Percentiles rank a stretch among this genome's conserved stretches.
Evolutionary conservation across 2,113 vertebrate species (phyloP).

Genomic region (Pipa parva): DNA sequence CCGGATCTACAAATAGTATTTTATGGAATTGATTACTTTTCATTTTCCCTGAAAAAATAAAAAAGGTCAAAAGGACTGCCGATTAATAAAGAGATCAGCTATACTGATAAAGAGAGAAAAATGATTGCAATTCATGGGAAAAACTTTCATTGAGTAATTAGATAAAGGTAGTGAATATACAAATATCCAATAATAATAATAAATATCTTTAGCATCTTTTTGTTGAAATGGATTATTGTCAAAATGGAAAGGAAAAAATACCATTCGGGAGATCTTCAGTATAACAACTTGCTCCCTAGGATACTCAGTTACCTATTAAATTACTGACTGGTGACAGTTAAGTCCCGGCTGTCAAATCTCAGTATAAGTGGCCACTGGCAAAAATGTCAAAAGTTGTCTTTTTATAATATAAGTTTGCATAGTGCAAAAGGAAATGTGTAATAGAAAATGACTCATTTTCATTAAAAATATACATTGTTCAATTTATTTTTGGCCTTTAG

Average conservation of each 20-base stretch:
- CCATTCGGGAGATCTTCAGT: background rate
- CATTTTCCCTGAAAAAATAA: slow-evolving; percentile 51
- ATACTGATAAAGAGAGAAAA: slow-evolving; percentile 24
- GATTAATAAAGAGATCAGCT: slow-evolving; percentile 44
- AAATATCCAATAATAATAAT: too few relatives aligned
- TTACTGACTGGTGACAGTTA: background rate
- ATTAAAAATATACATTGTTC: too few relatives aligned
- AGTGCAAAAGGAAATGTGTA: too few relatives aligned
- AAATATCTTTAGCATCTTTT: background rate
- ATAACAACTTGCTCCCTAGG: background rate
- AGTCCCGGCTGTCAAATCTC: background rate
- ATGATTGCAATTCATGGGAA: slow-evolving; percentile 26
- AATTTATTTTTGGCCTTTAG: too few relatives aligned
- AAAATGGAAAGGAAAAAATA: background rate
- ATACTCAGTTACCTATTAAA: background rate
- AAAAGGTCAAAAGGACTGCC: slow-evolving; percentile 46
- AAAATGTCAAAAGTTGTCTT: background rate
- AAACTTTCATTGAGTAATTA: slow-evolving; percentile 6
- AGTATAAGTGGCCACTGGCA: background rate
- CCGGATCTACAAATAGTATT: slow-evolving; percentile 51
- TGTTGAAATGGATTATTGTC: background rate
- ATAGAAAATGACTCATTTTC: too few relatives aligned
- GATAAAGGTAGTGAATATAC: background rate
- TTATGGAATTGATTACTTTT: slow-evolving; percentile 53
- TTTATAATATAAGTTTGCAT: too few relatives aligned